Evolutionary conservation across 2,888 invertebrate genomes (phyloP), one percentile per base, ranked within the genome.

Genomic region (Sussaba pulchella): DNA sequence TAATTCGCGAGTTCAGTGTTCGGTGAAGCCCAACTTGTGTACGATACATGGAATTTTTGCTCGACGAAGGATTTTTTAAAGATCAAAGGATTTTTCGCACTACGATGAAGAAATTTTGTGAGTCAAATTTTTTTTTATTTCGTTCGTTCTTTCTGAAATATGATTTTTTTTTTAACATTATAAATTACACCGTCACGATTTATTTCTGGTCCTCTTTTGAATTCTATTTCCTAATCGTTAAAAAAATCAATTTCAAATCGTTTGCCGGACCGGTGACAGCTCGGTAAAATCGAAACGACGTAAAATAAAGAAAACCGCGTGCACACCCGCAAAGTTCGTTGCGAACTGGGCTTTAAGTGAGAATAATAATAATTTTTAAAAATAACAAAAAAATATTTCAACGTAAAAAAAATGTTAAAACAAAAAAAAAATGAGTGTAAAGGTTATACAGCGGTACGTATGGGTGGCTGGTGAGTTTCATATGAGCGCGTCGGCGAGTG

Each of bases 331-430:
- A 31, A 36, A 17, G 41, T 57, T 36, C 24, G 41, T 64, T 52
- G 54, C 54, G 74, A 43, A 9, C 12, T 31, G 31, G 45, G 50
- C 47, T 41, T 67, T 19, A 71, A 78, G 75, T 52, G 75, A 67
- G 80, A 72, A 69, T 69, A 72, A 77, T 76, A 80, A 79, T 57
- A 75, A 75, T 64, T n/a, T n/a, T n/a, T n/a, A n/a, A n/a, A n/a
- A 31, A 31, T 31, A 31, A 31, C 6, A 31, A 31, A 6, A 31
- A 2, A 6, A 31, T n/a, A n/a, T n/a, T n/a, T n/a, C n/a, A n/a
- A n/a, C n/a, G n/a, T n/a, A n/a, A n/a, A n/a, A n/a, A n/a, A n/a
- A n/a, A n/a, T n/a, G n/a, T n/a, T n/a, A 31, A 31, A 6, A 31
- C 2, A 6, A 31, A 59, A 73, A 59, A 74, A 79, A 74, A 74